These are phyloP conservation scores for Felis catus DNA, from an alignment of 2,113 vertebrate species.

Conservation along the genomic window DNA sequence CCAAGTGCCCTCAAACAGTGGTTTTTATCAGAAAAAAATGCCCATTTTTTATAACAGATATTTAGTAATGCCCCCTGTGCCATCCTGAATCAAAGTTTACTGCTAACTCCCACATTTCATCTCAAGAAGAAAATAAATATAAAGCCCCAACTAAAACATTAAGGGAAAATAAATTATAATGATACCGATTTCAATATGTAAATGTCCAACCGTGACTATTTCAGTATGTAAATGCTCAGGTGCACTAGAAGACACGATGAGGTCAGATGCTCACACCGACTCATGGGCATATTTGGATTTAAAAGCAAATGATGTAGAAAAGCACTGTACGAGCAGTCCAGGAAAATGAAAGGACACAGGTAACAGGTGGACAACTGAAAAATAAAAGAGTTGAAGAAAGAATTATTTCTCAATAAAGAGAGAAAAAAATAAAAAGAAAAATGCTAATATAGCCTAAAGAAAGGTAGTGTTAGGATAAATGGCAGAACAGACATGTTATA, in stretches of 20 bases:
- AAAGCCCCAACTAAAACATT: constrained; percentile 25
- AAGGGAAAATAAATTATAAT: background rate
- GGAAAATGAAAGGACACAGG: background rate
- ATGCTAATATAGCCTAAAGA: background rate
- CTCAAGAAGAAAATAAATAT: constrained; percentile 30
- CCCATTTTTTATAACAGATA: background rate
- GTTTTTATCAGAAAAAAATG: background rate
- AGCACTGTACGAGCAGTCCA: background rate
- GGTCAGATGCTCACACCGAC: background rate
- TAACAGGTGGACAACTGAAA: background rate
- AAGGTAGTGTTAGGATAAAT: background rate
- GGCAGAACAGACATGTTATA: background rate
- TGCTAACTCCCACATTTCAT: background rate
- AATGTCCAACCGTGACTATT: background rate
- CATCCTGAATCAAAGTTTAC: background rate
- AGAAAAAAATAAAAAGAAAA: background rate
- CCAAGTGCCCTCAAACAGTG: background rate
- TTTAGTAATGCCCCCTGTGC: background rate
- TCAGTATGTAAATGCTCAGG: background rate
- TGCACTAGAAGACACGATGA: background rate
- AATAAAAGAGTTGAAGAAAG: background rate
- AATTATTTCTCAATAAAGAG: background rate
- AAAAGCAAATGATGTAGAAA: background rate
- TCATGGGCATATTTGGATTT: background rate
- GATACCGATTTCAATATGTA: background rate